A percentile compares a stretch with the other conserved stretches of the same genome.
Conservation (phyloP, 2,797 vertebrate species). For the Amazona finschi region DNA sequence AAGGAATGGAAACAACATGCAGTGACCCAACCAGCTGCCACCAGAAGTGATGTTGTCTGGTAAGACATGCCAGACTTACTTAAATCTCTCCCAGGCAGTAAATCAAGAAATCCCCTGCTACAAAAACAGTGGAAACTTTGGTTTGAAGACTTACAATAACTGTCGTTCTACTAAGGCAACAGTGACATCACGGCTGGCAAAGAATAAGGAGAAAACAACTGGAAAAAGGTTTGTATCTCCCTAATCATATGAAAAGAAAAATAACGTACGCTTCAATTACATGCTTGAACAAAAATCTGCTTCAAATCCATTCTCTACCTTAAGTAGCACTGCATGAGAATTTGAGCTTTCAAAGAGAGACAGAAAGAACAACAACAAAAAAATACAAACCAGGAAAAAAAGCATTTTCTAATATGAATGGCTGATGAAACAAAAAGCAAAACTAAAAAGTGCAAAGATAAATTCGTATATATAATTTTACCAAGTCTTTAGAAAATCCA, state of each 20-base stretch:
- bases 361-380: too few species aligned
- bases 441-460: neutral
- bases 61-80: accelerated
- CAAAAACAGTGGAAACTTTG: neutral
- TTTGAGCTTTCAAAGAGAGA: neutral
- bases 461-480: neutral
- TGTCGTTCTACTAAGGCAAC: neutral
- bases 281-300: neutral
- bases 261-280: neutral
- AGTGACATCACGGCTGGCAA: neutral
- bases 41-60: neutral
- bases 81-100: neutral
- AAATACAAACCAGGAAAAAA: neutral
- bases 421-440: neutral
- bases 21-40: neutral
- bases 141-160: neutral
- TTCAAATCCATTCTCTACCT: neutral
- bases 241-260: neutral
- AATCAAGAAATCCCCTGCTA: neutral
- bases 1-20: neutral
- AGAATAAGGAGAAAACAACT: neutral
- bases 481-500: neutral
- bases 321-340: neutral
- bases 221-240: neutral
- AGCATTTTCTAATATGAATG: neutral